Conservation (phyloP, 2,113 vertebrate species). For the Physeter macrocephalus region DNA sequence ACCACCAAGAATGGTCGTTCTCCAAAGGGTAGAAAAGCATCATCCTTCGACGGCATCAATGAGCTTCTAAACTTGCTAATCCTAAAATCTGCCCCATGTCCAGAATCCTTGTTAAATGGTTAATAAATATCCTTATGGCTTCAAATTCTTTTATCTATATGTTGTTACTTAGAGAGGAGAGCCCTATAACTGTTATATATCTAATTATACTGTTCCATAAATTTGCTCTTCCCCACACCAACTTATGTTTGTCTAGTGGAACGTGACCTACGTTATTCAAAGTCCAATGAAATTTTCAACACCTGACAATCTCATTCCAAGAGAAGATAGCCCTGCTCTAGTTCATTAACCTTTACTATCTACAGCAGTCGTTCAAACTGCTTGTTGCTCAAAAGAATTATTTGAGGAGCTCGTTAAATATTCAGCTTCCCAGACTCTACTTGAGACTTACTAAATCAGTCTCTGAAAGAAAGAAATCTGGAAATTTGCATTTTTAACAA, state of each 20-base stretch:
- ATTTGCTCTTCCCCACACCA: not conserved
- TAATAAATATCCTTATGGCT: not conserved
- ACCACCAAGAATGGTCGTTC: not conserved
- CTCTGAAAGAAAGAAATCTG: not conserved
- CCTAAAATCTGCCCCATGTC: not conserved
- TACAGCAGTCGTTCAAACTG: not conserved
- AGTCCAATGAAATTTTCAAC: not conserved
- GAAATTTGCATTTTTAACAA: not conserved
- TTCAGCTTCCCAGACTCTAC: not conserved
- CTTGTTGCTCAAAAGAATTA: not conserved
- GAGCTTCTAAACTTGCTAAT: not conserved
- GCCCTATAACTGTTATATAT: not conserved
- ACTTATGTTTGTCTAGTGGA: not conserved
- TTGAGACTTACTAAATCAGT: not conserved
- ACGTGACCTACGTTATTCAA: not conserved
- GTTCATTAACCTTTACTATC: not conserved
- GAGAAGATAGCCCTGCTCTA: not conserved
- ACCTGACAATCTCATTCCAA: not conserved
- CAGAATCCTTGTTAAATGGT: not conserved
- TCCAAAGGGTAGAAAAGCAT: not conserved
- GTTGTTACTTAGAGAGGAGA: not conserved
- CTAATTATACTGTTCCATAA: not conserved
- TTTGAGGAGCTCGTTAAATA: not conserved
- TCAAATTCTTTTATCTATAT: not conserved
- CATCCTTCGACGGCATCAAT: not conserved